Evolutionary conservation across 2,888 invertebrate genomes (phyloP).

Genomic region (Acronicta alni): DNA sequence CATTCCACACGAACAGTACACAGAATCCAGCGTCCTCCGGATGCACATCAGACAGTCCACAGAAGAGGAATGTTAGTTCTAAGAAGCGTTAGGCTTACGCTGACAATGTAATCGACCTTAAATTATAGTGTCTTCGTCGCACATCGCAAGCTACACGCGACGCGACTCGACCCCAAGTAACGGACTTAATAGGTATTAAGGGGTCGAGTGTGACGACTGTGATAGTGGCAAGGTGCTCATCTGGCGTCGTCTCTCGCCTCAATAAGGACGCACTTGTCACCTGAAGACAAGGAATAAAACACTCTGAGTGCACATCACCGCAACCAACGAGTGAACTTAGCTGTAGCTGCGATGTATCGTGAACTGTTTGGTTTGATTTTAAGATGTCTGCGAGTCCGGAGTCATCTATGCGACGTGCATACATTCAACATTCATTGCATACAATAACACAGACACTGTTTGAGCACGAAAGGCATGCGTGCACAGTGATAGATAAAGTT

Average conservation of each 20-base stretch:
- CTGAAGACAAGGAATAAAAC: constrained; percentile 92
- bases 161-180: constrained; percentile 85
- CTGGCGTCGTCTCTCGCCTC: constrained; percentile 92
- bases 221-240: constrained; percentile 87
- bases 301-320: constrained; percentile 87
- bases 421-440: constrained; percentile 83
- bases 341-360: constrained; percentile 89
- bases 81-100: constrained; percentile 89
- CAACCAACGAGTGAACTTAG: constrained; percentile 85
- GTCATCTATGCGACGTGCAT: constrained; percentile 85
- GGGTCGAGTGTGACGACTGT: constrained; percentile 85
- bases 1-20: constrained; percentile 86
- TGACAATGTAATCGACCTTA: constrained; percentile 88
- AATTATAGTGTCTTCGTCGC: constrained; percentile 86
- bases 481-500: constrained; percentile 72
- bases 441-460: constrained; percentile 76
- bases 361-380: constrained; percentile 79
- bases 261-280: constrained; percentile 95
- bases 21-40: constrained; percentile 86
- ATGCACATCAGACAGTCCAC: constrained; percentile 85
- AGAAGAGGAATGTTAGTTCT: constrained; percentile 81
- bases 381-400: constrained; percentile 87
- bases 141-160: constrained; percentile 88
- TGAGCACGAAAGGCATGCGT: constrained; percentile 82
- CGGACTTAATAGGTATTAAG: constrained; percentile 76